Percentiles rank a stretch among this genome's conserved stretches.
Conservation (phyloP, 2,113 vertebrate species). For the Danio rerio region DNA sequence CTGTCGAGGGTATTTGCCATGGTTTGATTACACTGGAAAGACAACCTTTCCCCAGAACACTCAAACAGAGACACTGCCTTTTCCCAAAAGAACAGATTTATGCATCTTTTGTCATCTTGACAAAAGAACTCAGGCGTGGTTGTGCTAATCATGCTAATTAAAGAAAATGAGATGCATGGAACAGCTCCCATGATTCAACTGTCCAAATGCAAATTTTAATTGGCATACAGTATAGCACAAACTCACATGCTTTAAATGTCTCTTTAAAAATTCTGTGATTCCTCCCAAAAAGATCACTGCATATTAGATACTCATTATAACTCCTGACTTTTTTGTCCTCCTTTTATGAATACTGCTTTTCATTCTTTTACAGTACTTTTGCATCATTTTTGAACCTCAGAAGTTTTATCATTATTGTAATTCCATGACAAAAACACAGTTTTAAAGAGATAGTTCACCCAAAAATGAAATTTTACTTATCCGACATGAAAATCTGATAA, state of each 20-base stretch:
- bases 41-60: constrained; percentile 41
- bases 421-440: background rate
- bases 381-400: background rate
- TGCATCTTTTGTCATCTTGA: constrained; percentile 67
- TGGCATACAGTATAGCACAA: constrained; percentile 46
- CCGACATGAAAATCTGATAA: no score
- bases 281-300: background rate
- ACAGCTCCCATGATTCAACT: constrained; percentile 67
- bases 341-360: background rate
- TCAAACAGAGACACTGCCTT: constrained; percentile 40
- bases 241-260: constrained; percentile 29
- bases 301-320: background rate
- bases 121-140: constrained; percentile 63
- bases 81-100: constrained; percentile 55
- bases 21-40: constrained; percentile 40
- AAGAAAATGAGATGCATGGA: constrained; percentile 71
- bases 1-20: constrained; percentile 28
- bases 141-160: constrained; percentile 73
- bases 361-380: background rate
- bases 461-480: no score
- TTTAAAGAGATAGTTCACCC: no score
- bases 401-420: background rate
- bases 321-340: background rate
- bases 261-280: constrained; percentile 12
- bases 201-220: constrained; percentile 68